Base-by-base conservation (phyloP, 2,113 vertebrate genomes). In the Neofelis nebulosa region DNA sequence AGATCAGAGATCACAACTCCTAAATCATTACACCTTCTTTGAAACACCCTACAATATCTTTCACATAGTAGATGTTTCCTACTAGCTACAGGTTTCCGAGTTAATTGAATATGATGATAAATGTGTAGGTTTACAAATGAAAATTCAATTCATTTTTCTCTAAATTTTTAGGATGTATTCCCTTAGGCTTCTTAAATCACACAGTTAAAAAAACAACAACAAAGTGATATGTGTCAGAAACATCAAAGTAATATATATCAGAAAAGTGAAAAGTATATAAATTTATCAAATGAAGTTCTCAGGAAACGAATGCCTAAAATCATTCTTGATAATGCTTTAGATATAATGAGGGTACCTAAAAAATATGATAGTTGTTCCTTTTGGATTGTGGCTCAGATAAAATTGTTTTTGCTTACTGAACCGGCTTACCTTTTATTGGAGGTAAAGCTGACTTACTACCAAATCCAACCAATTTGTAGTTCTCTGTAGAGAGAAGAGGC, bases 211-310 rank as follows among this genome's bases (percentile, higher is more conserved):
- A 82, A 83, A 71, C 65, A 36, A 31, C 57, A 52, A 31, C 27
- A 92, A 63, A 81, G 50, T 50, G 19, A 48, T 89, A 69, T 95
- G 27, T 78, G 16, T 80, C 21, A 94, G 65, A 91, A 97, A 82
- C 84, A 97, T 41, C 66, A 94, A 96, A 96, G 27, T 82, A 89
- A 66, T 80, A 68, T 16, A 85, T 71, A 45, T 73, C 76, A 85
- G 65, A 50, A 94, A 97, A 97, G 93, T 71, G 8, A 93, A 76
- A 36, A 63, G 13, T 68, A 6, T 89, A 11, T 74, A 93, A 87
- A 65, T 93, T 91, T 92, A 91, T 65, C 48, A 76, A 76, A 52
- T 81, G 38, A 95, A 71, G 84, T 6, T 88, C 16, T 91, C 11
- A 84, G 41, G 6, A 91, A 96, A 91, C 1, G 21, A 90, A 81